Evolutionary conservation across 1,140 invertebrate genomes (phyloP), one percentile per base, ranked within the genome.

Genomic region (Chrysoperla carnea): DNA sequence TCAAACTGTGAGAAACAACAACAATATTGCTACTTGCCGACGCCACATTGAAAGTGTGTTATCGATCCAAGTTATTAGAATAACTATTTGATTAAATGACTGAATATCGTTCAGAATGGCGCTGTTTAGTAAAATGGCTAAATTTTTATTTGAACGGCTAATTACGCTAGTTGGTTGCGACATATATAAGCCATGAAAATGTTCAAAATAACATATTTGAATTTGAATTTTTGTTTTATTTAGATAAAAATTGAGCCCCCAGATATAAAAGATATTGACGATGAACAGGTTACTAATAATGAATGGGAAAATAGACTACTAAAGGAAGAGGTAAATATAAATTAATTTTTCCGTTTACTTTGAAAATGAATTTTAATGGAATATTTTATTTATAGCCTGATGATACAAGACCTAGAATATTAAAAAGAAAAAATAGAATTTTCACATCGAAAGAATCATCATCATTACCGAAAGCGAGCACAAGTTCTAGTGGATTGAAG

Each of bases 201-300:
- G n/a, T n/a, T n/a, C n/a, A n/a, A n/a, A n/a, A n/a, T n/a, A n/a
- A n/a, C n/a, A n/a, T n/a, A n/a, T n/a, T n/a, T n/a, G n/a, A n/a
- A n/a, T n/a, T n/a, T n/a, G n/a, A n/a, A n/a, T n/a, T n/a, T 14
- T 31, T 35, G 29, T 49, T 45, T 39, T 49, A 29, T 52, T 53
- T 48, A 56, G 40, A 58, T 58, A 6, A 55, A 56, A 49, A 48
- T 57, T 36, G 56, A 58, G 35, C 56, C 56, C 8, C 54, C 54
- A 37, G 50, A 52, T 40, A 51, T 52, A 14, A 41, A 49, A n/a
- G 52, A 55, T 39, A 55, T 52, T 46, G 53, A 55, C 42, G 50
- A 54, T 29, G 52, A 50, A 11, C 47, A 50, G n/a, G 47, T 47
- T 11, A 35, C 36, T 8, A 9, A 40, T 14, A 33, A n/a, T 37